Percentiles rank a stretch among this genome's conserved stretches.
phyloP scores from a whole-genome alignment of 2,797 vertebrate species.

The Pipistrellus pygmaeus region DNA sequence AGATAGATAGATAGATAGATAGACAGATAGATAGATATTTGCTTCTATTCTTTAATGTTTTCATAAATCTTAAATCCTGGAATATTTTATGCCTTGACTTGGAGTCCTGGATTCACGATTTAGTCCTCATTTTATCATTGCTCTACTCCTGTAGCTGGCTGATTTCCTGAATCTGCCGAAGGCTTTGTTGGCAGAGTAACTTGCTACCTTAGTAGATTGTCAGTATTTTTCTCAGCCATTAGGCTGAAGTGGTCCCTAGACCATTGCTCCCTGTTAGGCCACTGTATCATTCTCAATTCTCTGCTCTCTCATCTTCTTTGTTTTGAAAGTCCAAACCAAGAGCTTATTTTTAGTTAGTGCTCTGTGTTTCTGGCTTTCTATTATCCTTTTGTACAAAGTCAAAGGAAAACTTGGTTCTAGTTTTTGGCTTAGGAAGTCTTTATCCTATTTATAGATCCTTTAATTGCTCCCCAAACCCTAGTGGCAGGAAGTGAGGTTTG shows the following conservation, averaged over 20 bases:
- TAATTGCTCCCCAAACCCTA: not conserved
- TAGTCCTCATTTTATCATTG: not conserved
- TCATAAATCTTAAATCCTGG: not conserved
- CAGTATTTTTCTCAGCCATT: not conserved
- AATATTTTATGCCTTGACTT: not conserved
- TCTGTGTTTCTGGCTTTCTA: conserved; percentile 15
- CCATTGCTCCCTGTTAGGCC: not conserved
- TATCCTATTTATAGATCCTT: conserved; percentile 58
- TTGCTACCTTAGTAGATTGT: not conserved
- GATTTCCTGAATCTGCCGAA: not conserved
- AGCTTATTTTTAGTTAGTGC: conserved; percentile 58
- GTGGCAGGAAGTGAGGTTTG: not conserved
- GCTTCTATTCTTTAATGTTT: not conserved
- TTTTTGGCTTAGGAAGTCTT: conserved; percentile 56
- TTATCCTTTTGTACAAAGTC: conserved; percentile 25
- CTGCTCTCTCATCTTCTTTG: conserved; percentile 38
- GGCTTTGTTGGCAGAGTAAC: not conserved
- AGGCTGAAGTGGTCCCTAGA: not conserved
- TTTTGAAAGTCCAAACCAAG: conserved; percentile 16
- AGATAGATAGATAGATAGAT: not conserved
- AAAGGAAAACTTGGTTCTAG: conserved; percentile 46
- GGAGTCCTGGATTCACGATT: not conserved
- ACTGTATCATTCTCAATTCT: not conserved
- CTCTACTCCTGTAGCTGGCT: not conserved
- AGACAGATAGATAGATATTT: not conserved